Percentiles rank a stretch among this genome's conserved stretches.
These are phyloP conservation scores for Philereme vetulata DNA, from an alignment of 2,888 invertebrate genomes.

Conservation along the genomic window DNA sequence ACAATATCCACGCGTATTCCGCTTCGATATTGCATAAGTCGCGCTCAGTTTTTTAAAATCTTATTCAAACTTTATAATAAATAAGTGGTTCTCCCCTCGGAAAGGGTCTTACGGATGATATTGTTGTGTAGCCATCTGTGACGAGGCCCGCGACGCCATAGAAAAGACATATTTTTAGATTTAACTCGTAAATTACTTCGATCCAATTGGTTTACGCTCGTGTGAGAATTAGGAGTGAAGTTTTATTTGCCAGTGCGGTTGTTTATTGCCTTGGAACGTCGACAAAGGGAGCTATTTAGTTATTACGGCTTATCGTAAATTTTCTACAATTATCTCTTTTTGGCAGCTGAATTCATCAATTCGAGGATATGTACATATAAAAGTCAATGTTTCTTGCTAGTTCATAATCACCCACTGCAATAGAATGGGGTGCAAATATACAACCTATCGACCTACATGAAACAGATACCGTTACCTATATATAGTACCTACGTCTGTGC, in stretches of 20 bases:
- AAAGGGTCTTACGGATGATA: constrained; percentile 65
- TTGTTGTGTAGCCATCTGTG: constrained; percentile 83
- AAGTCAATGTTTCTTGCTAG: no score
- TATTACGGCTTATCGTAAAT: constrained; percentile 27
- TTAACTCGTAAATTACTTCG: constrained; percentile 81
- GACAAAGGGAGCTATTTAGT: constrained; percentile 29
- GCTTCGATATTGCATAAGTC: constrained; percentile 61
- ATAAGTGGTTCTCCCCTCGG: constrained; percentile 73
- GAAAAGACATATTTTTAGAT: constrained; percentile 83
- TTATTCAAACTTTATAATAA: constrained; percentile 82
- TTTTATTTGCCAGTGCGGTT: constrained; percentile 75
- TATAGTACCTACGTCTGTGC: no score
- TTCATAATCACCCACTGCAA: no score
- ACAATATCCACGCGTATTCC: constrained; percentile 56
- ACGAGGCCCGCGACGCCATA: constrained; percentile 71
- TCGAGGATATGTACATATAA: no score
- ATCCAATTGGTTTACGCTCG: constrained; percentile 81
- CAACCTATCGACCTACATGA: no score
- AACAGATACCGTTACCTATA: no score
- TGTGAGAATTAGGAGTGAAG: constrained; percentile 74
- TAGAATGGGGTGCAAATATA: no score
- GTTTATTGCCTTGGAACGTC: constrained; percentile 53
- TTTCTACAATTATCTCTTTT: constrained; percentile 10
- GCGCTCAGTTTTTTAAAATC: constrained; percentile 78
- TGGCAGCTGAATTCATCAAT: neutral